A percentile compares a stretch with the other conserved stretches of the same genome.
Conservation (phyloP, 2,888 invertebrate genomes). For the Graphium colonna region DNA sequence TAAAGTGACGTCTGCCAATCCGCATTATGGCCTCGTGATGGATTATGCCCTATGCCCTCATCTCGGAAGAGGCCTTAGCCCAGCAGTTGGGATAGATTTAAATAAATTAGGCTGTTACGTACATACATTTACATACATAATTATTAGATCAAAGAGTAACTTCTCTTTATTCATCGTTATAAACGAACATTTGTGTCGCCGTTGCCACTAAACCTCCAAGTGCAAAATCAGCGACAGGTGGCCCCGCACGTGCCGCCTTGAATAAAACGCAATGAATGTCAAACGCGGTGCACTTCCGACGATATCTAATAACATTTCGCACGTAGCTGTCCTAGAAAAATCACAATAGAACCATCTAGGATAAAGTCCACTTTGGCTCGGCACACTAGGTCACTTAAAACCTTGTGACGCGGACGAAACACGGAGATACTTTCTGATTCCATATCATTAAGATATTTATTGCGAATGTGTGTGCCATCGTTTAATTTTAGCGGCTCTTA, state of each 20-base stretch:
- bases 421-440: slow-evolving; percentile 76
- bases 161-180: neutral
- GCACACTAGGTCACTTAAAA: slow-evolving; percentile 39
- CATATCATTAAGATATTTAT: slow-evolving; percentile 79
- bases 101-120: too few species aligned
- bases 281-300: slow-evolving; percentile 49
- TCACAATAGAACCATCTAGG: slow-evolving; percentile 38
- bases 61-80: too few species aligned
- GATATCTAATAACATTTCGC: slow-evolving; percentile 33
- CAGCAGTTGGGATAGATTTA: too few species aligned
- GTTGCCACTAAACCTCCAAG: slow-evolving; percentile 38
- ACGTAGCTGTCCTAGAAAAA: slow-evolving; percentile 3
- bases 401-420: slow-evolving; percentile 39
- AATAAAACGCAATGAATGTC: slow-evolving; percentile 79
- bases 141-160: too few species aligned
- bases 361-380: slow-evolving; percentile 45
- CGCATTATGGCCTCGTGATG: too few species aligned
- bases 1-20: too few species aligned
- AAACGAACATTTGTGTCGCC: neutral
- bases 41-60: too few species aligned
- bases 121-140: too few species aligned
- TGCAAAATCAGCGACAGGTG: slow-evolving; percentile 74
- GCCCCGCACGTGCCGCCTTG: slow-evolving; percentile 70
- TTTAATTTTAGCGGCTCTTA: slow-evolving; percentile 57
- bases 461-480: slow-evolving; percentile 48